A percentile compares a stretch with the other conserved stretches of the same genome.
Conservation (phyloP, 2,113 vertebrate species). For the Vidua macroura region DNA sequence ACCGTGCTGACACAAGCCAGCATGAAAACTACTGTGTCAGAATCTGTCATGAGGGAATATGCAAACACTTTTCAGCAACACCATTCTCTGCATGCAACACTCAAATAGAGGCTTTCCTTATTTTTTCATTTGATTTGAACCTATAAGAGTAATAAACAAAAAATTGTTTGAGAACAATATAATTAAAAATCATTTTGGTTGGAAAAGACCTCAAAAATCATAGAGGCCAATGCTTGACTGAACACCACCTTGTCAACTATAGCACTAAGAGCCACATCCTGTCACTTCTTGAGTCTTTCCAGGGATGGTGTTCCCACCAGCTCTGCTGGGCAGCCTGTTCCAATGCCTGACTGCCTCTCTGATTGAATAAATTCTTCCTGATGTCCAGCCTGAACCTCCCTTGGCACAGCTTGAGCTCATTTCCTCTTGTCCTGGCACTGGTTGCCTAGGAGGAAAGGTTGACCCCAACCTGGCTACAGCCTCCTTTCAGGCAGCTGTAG, state of each 20-base stretch:
- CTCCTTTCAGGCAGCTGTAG: no score
- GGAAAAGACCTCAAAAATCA: neutral
- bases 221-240: neutral
- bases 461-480: rapidly evolving
- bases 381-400: neutral
- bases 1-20: neutral
- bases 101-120: neutral
- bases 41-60: neutral
- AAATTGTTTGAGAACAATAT: neutral
- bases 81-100: neutral
- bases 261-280: neutral
- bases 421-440: neutral
- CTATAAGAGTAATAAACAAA: neutral
- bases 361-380: neutral
- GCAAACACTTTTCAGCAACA: neutral
- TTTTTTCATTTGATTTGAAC: neutral
- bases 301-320: neutral
- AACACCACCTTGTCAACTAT: neutral
- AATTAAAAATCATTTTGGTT: rapidly evolving
- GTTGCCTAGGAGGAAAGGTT: neutral
- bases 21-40: neutral
- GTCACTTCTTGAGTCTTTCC: neutral
- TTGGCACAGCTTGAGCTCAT: no score
- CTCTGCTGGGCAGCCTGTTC: no score
- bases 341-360: neutral